Conservation (phyloP, 35 echinoderm and acorn worm genomes). For the Apostichopus japonicus region DNA sequence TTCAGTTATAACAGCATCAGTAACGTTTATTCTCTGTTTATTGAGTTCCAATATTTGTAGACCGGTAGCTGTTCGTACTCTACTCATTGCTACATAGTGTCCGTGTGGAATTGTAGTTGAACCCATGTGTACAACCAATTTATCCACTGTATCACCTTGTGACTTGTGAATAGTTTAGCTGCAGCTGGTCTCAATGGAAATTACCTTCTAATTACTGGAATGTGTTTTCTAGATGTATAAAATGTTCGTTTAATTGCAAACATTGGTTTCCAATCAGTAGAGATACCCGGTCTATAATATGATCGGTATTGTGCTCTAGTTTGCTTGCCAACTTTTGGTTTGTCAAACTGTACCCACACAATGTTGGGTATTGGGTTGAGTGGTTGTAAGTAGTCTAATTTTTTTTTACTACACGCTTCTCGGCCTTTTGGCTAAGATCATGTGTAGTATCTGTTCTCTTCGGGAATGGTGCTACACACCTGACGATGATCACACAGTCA, state of each 20-base stretch:
- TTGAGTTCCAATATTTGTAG: conserved; percentile 22
- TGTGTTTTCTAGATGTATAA: neutral
- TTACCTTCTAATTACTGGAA: conserved; percentile 11
- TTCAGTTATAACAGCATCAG: neutral
- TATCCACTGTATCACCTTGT: conserved; percentile 37
- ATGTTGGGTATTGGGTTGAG: conserved; percentile 6
- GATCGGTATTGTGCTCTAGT: conserved; percentile 37
- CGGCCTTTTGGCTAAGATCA: too few species aligned
- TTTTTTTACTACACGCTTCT: too few species aligned
- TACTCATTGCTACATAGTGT: neutral
- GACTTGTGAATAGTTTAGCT: conserved; percentile 57
- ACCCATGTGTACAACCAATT: conserved; percentile 35
- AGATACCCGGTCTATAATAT: neutral
- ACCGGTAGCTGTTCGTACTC: neutral
- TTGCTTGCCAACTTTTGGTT: conserved; percentile 1
- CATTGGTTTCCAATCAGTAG: neutral
- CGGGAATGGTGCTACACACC: too few species aligned
- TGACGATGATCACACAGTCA: too few species aligned
- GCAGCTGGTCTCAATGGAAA: conserved; percentile 35
- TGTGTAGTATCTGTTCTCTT: too few species aligned
- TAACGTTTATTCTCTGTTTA: neutral
- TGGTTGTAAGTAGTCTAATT: conserved; percentile 42
- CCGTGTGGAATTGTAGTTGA: neutral
- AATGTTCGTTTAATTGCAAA: conserved; percentile 55
- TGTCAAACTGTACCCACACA: conserved; percentile 40